Base-by-base conservation (phyloP, 2,888 invertebrate species). In the Rotaria macrura region DNA sequence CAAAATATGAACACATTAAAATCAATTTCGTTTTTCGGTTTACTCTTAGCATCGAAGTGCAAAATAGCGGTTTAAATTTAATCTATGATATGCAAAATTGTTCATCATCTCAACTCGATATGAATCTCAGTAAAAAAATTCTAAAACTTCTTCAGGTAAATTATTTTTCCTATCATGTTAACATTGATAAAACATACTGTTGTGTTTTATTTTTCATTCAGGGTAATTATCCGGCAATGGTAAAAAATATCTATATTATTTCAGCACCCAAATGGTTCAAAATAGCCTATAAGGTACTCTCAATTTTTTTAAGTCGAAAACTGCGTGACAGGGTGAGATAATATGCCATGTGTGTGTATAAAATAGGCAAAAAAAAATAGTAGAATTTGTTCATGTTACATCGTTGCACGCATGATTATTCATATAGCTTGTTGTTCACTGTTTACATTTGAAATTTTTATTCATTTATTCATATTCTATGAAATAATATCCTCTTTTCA, bases 11-110 rank as follows among this genome's bases (percentile, higher is more conserved):
- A n/a, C n/a, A n/a, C n/a, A n/a, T n/a, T n/a, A n/a, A n/a, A n/a
- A n/a, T n/a, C n/a, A n/a, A n/a, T n/a, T n/a, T n/a, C n/a, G n/a
- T n/a, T 4, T 47, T 47, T 47, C 5, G 14, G 9, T 14, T 9
- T 47, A 14, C 2, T 79, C 88, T 87, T 89, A 91, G 95, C 89
- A 92, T 94, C 87, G 94, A 95, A 88, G 97, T 97, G 34, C 97
- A 97, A 92, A 94, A 95, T 89, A 94, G 95, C 89, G 97, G 97
- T 54, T 93, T 98, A 88, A 95, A 97, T 86, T 97, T 98, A 92
- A 95, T 98, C 88, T 98, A 97, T 93, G 97, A 98, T 92, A 98
- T 98, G 97, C 95, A 96, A 40, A 95, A 95, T 91, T 97, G 97
- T 87, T 97, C 96, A 92, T 97, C 96, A 92, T 95, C 95, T 88